Percentiles rank a stretch among this genome's conserved stretches.
These are phyloP conservation scores for Dreissena polymorpha DNA, from an alignment of 1,140 invertebrate species.

Conservation along the genomic window DNA sequence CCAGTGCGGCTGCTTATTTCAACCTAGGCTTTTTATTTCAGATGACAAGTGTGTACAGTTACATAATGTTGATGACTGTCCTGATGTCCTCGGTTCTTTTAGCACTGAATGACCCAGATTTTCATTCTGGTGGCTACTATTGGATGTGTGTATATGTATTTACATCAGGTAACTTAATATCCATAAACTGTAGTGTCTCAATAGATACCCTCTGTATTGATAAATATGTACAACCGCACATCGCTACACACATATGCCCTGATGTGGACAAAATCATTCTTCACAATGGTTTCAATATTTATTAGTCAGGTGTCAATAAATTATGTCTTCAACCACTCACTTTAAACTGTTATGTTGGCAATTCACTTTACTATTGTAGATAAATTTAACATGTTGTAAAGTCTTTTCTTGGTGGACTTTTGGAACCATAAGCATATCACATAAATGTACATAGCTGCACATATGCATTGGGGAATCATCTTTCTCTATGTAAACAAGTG, in stretches of 20 bases:
- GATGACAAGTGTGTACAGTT: slow-evolving; percentile 51
- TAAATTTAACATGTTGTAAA: no score
- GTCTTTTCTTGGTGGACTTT: no score
- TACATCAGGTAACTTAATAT: slow-evolving; percentile 31
- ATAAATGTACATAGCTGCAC: no score
- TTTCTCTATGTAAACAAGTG: no score
- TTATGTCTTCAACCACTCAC: not conserved
- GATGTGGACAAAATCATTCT: not conserved
- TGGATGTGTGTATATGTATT: slow-evolving; percentile 53
- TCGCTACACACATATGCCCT: not conserved
- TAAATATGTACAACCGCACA: not conserved
- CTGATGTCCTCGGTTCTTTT: slow-evolving; percentile 52
- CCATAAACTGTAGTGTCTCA: not conserved
- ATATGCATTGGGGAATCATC: no score
- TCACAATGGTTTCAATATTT: not conserved
- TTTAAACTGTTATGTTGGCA: no score
- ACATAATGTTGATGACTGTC: slow-evolving; percentile 55
- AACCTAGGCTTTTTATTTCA: not conserved
- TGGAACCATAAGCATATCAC: no score
- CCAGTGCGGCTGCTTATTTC: no score
- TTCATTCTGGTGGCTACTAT: slow-evolving; percentile 35
- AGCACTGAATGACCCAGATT: slow-evolving; percentile 48
- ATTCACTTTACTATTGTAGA: no score
- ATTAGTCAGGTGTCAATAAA: not conserved
- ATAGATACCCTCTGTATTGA: no score